Conservation (phyloP, 2,888 invertebrate genomes). For the Mamestra brassicae region DNA sequence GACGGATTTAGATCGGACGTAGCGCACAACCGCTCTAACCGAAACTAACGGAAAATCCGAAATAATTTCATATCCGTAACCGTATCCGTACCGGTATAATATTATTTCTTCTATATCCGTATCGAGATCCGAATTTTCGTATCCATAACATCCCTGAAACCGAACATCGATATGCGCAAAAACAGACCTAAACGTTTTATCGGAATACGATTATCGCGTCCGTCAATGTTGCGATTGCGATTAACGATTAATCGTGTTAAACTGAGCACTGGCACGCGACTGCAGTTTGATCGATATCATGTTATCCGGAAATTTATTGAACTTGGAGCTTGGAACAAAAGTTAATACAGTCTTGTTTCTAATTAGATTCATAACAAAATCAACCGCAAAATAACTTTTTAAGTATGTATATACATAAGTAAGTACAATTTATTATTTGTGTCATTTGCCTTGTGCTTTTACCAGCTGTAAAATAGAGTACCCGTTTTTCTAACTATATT, state of each 20-base stretch:
- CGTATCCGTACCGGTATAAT: too few species aligned
- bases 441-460: too few species aligned
- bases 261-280: conserved; percentile 77
- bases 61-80: too few species aligned
- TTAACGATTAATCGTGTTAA: conserved; percentile 77
- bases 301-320: conserved; percentile 58
- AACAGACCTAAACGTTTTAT: conserved; percentile 58
- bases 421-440: too few species aligned
- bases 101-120: too few species aligned
- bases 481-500: too few species aligned
- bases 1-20: too few species aligned
- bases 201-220: conserved; percentile 80
- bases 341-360: neutral
- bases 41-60: too few species aligned
- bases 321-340: conserved; percentile 11
- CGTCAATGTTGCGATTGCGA: conserved; percentile 72
- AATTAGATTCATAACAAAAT: neutral
- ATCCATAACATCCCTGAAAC: neutral
- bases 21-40: too few species aligned
- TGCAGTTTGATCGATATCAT: conserved; percentile 82
- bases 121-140: too few species aligned
- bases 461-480: too few species aligned
- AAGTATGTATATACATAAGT: neutral
- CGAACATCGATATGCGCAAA: conserved; percentile 50
- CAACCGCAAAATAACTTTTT: neutral